Percentiles rank a stretch among this genome's conserved stretches.
Conservation (phyloP, 2,888 invertebrate species). For the Stenodema calcarata region DNA sequence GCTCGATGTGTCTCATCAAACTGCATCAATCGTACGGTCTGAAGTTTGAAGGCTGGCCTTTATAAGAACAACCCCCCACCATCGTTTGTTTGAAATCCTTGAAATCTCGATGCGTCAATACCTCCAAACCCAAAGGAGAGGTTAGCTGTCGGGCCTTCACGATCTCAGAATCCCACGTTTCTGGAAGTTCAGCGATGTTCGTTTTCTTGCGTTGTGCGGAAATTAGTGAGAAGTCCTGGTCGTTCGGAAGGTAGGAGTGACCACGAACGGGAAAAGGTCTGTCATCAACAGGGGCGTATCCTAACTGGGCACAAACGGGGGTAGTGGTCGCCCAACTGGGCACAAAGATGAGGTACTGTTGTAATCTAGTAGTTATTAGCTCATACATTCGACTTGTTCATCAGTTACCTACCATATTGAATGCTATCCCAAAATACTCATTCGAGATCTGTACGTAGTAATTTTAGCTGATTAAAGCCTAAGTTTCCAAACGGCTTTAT, state of each 20-base stretch:
- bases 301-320: no score
- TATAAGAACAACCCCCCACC: no score
- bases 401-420: no score
- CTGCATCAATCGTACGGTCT: conserved; percentile 20
- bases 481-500: no score
- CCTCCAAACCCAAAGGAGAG: conserved; percentile 6
- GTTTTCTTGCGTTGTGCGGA: not conserved
- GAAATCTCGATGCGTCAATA: conserved; percentile 17
- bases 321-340: no score
- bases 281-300: no score
- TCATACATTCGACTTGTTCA: no score
- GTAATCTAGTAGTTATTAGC: no score
- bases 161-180: conserved; percentile 1
- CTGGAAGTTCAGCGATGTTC: not conserved
- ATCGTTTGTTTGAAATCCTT: conserved; percentile 22
- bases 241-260: conserved; percentile 2
- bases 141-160: not conserved
- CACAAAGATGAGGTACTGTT: no score
- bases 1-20: conserved; percentile 18
- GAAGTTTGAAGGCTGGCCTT: conserved; percentile 12
- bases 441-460: no score
- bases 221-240: not conserved
- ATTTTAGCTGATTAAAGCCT: no score
- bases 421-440: no score
- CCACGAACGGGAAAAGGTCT: not conserved